A percentile compares a stretch with the other conserved stretches of the same genome.
These are phyloP conservation scores for Troglohyphantes excavatus DNA, from an alignment of 2,888 invertebrate genomes.

Conservation along the genomic window DNA sequence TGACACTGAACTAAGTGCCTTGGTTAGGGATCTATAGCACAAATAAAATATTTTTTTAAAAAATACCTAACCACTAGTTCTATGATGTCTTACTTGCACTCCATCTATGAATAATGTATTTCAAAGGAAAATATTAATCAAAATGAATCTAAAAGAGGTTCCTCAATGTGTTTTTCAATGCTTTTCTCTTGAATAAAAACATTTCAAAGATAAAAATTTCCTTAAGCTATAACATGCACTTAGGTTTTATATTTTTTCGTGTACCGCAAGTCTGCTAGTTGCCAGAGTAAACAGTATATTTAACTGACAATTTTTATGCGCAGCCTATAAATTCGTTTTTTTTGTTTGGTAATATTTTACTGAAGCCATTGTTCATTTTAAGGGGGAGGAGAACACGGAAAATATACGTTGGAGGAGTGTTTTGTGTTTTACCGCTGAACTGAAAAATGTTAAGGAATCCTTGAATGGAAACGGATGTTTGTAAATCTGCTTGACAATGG, in stretches of 20 bases:
- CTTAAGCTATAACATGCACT: neutral
- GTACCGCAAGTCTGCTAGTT: neutral
- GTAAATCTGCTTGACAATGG: too few relatives aligned
- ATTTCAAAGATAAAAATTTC: neutral
- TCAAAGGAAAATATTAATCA: neutral
- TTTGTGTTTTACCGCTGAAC: too few relatives aligned
- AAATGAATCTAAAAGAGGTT: neutral
- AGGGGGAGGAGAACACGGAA: too few relatives aligned
- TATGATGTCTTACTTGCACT: neutral
- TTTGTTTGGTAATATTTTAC: neutral
- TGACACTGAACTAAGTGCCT: neutral
- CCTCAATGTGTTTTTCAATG: neutral
- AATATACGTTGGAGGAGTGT: too few relatives aligned
- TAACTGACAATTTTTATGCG: neutral
- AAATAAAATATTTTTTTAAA: neutral
- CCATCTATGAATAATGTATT: slow-evolving; percentile 25
- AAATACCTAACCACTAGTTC: neutral
- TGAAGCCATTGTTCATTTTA: neutral
- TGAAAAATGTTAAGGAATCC: too few relatives aligned
- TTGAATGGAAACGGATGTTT: too few relatives aligned
- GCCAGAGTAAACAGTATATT: neutral
- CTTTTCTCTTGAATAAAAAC: neutral
- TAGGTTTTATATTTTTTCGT: neutral
- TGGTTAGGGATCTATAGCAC: neutral
- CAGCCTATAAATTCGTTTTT: neutral